Evolutionary conservation across 2,888 invertebrate genomes (phyloP).

Genomic region (Muscina levida): DNA sequence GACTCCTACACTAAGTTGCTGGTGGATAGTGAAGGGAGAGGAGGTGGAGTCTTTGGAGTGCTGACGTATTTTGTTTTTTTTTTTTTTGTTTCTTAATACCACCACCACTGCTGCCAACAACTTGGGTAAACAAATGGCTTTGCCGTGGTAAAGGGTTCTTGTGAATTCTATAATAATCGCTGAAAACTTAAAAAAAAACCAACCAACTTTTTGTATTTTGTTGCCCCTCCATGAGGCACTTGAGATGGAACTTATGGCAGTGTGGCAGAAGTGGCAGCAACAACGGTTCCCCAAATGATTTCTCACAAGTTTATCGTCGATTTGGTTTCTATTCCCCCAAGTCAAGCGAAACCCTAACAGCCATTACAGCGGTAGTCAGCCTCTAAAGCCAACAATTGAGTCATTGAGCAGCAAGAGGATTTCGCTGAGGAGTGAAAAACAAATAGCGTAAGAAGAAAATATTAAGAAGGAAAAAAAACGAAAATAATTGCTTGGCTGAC

Average conservation of each 20-base stretch:
- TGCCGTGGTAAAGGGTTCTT: constrained; percentile 20
- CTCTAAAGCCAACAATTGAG: constrained; percentile 29
- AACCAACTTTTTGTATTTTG: too few relatives aligned
- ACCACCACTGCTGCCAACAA: constrained; percentile 1
- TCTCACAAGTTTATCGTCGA: constrained; percentile 9
- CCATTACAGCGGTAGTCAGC: neutral
- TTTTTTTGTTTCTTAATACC: too few relatives aligned
- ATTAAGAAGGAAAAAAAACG: neutral
- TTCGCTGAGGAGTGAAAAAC: constrained; percentile 19
- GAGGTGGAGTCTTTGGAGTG: neutral
- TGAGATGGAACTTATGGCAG: constrained; percentile 24
- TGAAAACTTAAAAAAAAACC: constrained; percentile 45
- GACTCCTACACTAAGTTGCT: constrained; percentile 14
- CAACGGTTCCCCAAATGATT: constrained; percentile 7
- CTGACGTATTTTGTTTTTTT: too few relatives aligned
- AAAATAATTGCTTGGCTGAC: constrained; percentile 56
- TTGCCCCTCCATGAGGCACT: constrained; percentile 30
- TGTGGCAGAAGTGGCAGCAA: constrained; percentile 3
- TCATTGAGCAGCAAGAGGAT: constrained; percentile 23
- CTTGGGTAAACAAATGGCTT: constrained; percentile 21
- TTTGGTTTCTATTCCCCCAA: neutral
- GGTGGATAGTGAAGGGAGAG: too few relatives aligned
- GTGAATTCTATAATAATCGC: constrained; percentile 48
- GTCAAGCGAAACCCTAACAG: neutral
- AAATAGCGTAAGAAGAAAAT: constrained; percentile 17